These are phyloP conservation scores for Micronycteris hirsuta DNA, from an alignment of 2,113 vertebrate genomes.

Conservation along the genomic window DNA sequence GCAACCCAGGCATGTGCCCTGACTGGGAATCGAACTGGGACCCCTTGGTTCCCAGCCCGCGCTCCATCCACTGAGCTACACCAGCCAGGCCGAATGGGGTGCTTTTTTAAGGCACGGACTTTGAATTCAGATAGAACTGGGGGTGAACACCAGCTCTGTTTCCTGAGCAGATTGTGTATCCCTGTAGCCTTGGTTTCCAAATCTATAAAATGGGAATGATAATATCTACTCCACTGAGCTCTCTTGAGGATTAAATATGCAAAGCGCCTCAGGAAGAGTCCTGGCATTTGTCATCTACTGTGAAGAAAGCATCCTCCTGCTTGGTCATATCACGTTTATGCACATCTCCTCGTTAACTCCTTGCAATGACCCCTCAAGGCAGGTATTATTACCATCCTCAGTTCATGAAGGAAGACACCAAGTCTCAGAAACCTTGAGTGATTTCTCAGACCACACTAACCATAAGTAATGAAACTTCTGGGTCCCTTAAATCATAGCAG, in stretches of 20 bases:
- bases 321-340: accelerated
- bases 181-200: background rate
- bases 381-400: background rate
- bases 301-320: background rate
- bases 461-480: background rate
- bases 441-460: background rate
- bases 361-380: background rate
- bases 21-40: too few species aligned
- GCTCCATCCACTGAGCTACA: too few species aligned
- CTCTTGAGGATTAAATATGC: background rate
- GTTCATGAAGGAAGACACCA: background rate
- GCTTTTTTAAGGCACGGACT: background rate
- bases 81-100: background rate
- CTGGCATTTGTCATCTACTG: background rate
- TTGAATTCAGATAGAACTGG: background rate
- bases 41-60: too few species aligned
- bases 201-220: background rate
- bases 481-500: background rate
- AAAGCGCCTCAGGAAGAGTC: background rate
- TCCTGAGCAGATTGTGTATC: background rate
- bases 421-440: background rate
- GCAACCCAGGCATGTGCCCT: too few species aligned
- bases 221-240: background rate
- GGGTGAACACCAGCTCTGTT: too few species aligned
- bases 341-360: background rate